Conservation (phyloP, 2,113 vertebrate species). For the Neogale vison region DNA sequence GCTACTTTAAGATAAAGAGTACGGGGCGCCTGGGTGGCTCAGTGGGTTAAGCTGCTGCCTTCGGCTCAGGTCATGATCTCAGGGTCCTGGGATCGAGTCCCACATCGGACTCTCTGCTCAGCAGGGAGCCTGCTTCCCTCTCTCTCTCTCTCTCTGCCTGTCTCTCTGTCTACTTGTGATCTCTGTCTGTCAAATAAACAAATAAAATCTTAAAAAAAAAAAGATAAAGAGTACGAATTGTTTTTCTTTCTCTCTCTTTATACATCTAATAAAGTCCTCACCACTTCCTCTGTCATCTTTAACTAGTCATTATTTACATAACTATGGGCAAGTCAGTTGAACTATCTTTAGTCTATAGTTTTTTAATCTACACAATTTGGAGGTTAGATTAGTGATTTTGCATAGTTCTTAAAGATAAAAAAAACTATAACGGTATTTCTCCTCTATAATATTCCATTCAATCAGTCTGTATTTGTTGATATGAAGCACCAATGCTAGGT, state of each 20-base stretch:
- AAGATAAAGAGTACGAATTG: neutral
- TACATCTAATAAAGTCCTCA: neutral
- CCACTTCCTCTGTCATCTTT: neutral
- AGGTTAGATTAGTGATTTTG: neutral
- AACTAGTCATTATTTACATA: conserved; percentile 26
- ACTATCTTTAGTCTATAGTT: neutral
- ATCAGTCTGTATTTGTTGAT: neutral
- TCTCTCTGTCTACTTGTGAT: no score
- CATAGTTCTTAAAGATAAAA: neutral
- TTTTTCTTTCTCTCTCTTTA: conserved; percentile 25
- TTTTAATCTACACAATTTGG: neutral
- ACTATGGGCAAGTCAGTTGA: neutral
- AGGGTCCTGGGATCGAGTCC: no score
- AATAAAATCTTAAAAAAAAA: no score
- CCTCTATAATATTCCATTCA: neutral
- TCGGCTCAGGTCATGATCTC: no score
- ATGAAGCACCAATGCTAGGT: neutral
- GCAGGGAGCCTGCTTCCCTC: no score
- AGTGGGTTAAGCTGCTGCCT: no score
- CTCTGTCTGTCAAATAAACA: no score
- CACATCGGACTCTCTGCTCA: no score
- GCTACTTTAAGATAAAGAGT: neutral
- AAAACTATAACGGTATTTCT: neutral
- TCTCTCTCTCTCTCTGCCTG: no score
- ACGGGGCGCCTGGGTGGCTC: no score